These are phyloP conservation scores for Myiozetetes cayanensis DNA, from an alignment of 2,113 vertebrate genomes.

Conservation along the genomic window DNA sequence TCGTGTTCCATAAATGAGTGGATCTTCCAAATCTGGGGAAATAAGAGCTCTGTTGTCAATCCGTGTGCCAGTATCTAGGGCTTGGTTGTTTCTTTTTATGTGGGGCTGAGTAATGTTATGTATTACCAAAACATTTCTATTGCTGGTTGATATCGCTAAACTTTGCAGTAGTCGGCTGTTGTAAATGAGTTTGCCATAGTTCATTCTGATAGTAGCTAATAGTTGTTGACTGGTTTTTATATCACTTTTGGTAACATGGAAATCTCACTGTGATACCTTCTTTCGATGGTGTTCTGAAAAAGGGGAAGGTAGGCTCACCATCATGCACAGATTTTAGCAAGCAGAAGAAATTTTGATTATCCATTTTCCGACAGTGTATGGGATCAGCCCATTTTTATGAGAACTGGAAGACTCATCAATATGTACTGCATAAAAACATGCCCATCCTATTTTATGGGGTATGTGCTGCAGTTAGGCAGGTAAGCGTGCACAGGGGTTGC, in stretches of 20 bases:
- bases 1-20: not conserved
- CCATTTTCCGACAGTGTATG: fast-evolving
- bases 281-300: not conserved
- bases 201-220: not conserved
- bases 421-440: not conserved
- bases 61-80: fast-evolving
- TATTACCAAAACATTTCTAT: not conserved
- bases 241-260: not conserved
- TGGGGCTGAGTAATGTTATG: not conserved
- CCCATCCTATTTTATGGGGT: not conserved
- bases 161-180: not conserved
- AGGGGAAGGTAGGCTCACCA: not conserved
- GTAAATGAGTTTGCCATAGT: not conserved
- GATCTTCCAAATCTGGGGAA: not conserved
- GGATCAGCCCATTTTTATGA: not conserved
- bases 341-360: not conserved
- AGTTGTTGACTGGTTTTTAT: not conserved
- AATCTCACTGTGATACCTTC: not conserved
- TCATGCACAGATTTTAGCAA: not conserved
- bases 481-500: not conserved
- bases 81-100: not conserved
- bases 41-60: not conserved
- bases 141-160: not conserved
- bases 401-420: not conserved
- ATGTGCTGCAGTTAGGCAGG: not conserved